Conservation (phyloP, 2,888 invertebrate species). For the Philaethria dido region DNA sequence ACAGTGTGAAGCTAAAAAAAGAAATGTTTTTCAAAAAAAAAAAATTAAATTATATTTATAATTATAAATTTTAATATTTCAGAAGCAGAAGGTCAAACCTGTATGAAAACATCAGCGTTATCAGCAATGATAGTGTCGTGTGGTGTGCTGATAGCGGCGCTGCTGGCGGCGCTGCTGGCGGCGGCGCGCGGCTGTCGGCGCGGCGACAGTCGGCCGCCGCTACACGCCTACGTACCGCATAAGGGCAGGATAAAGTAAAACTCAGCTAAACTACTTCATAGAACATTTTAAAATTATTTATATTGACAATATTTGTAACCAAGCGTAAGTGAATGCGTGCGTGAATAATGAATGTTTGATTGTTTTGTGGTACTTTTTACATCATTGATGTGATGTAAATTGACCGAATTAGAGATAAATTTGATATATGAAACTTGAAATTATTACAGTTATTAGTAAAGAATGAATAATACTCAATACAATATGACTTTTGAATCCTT, state of each 20-base stretch:
- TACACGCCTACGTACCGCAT: conserved; percentile 84
- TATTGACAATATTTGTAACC: conserved; percentile 15
- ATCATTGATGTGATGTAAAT: background rate
- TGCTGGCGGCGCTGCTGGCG: conserved; percentile 88
- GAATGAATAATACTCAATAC: background rate
- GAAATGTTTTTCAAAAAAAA: too few species aligned
- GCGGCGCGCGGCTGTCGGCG: conserved; percentile 90
- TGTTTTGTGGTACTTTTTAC: background rate
- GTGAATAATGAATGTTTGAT: background rate
- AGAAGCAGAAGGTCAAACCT: conserved; percentile 84
- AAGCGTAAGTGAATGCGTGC: background rate
- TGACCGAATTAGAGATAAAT: background rate
- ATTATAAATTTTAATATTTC: background rate
- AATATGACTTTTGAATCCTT: background rate
- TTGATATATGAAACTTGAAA: background rate
- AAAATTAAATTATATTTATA: too few species aligned
- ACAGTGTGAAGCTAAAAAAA: too few species aligned
- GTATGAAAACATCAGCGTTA: conserved; percentile 85
- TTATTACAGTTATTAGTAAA: background rate
- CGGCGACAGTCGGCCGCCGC: conserved; percentile 75
- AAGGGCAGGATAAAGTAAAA: conserved; percentile 85
- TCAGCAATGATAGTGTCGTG: conserved; percentile 87
- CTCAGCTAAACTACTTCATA: background rate
- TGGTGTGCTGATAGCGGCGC: conserved; percentile 87
- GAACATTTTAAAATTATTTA: background rate